Base-by-base conservation (phyloP, 2,797 vertebrate species). In the Tangara arthus region DNA sequence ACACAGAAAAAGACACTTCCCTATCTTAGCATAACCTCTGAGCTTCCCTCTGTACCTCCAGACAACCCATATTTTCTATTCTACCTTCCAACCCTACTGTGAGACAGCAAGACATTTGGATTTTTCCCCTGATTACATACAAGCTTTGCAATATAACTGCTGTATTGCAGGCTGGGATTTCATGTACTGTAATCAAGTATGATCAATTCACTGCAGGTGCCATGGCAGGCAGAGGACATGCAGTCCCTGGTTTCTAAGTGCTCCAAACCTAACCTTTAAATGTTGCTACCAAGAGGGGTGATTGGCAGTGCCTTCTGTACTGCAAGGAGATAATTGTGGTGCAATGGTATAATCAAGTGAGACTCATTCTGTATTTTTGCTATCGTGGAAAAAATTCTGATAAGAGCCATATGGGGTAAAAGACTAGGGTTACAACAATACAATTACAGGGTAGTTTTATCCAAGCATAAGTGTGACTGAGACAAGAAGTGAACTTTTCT, bases 111-210 rank as follows among this genome's bases (percentile, higher is more conserved):
- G 93, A 71, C 13, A 23, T 37, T 89, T 52, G 34, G 37, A 82
- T 93, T 94, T 94, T 93, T 60, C 53, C 49, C 34, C 49, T 96
- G 93, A 94, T 96, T 94, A 77, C 89, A 79, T 60, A 86, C 39
- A 82, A 91, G 89, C 59, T 93, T 88, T 90, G 66, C 68, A 86
- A 79, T 86, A 39, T 59, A 86, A 93, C 89, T 47, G 46, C 73
- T 91, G 63, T 94, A 93, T 68, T 94, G 72, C 70, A 91, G 87
- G 30, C 49, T 93, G 56, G 41, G 66, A 91, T 96, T 95, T 95
- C 56, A 56, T 84, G 81, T 93, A 87, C 90, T 93, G 89, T 91
- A 96, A 97, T 97, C 95, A 96, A 93, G 89, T 95, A 64, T 63
- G 91, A 97, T 96, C 91, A 93, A 53, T 83, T 96, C 94, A 83